Evolutionary conservation across 2,888 invertebrate species (phyloP), one percentile per base, ranked within the genome.

Genomic region (Cheiracanthium punctorium): DNA sequence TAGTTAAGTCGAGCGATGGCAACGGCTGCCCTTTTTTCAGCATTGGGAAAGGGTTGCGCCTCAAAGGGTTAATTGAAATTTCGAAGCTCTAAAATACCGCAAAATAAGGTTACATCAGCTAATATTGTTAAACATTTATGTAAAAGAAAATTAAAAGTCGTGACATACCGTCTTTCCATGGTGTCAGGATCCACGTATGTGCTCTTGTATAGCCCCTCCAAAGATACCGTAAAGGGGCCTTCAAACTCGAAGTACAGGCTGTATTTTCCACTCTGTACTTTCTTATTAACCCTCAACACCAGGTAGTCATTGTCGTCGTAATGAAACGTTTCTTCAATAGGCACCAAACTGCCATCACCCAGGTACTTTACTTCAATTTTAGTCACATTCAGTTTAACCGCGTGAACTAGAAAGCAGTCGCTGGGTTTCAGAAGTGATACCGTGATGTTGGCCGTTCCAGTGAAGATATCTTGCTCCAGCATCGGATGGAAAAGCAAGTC

Each of bases 121-220:
- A n/a, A n/a, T n/a, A n/a, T n/a, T n/a, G n/a, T n/a, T n/a, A n/a
- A n/a, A n/a, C n/a, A n/a, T n/a, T n/a, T n/a, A n/a, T n/a, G n/a
- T n/a, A n/a, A n/a, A n/a, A n/a, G n/a, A n/a, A n/a, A n/a, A n/a
- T n/a, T n/a, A n/a, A n/a, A n/a, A n/a, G n/a, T n/a, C n/a, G n/a
- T n/a, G n/a, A n/a, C 14, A 72, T 67, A 88, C 88, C 72, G 67
- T 76, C 4, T 80, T 79, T 88, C 52, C 0, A 75, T 75, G 1
- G 43, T 64, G 10, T 64, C 41, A n/a, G 77, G 67, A 74, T 82
- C 58, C 4, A 75, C 33, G 28, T 96, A 94, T 5, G 92, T 93
- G 85, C 95, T 95, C 89, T 93, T 93, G 91, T 96, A 96, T 79
- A 96, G 93, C 5, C 96, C 96, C 80, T 95, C 94, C 90, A 95